Conservation (phyloP, 64 coral and sea anemone genomes). For the Porites lutea region DNA sequence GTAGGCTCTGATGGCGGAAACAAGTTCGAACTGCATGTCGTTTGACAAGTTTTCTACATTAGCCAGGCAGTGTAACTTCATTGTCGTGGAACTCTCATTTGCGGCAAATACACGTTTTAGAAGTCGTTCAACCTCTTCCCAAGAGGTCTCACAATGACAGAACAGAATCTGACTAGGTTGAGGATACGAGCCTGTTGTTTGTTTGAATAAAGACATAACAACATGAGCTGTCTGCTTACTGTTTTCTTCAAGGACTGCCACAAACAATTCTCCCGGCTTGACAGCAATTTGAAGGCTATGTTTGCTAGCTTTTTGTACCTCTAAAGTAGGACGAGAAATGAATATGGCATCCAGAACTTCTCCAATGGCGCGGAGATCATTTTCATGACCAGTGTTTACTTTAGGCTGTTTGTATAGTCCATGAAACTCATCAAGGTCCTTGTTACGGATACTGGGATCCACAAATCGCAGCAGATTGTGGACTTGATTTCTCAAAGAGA, state of each 20-base stretch:
- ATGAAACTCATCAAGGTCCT: constrained; percentile 42
- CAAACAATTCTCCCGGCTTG: constrained; percentile 84
- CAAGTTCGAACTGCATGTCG: constrained; percentile 89
- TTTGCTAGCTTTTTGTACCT: constrained; percentile 5
- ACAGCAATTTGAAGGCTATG: constrained; percentile 37
- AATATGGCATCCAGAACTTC: constrained; percentile 57
- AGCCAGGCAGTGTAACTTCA: constrained; percentile 83
- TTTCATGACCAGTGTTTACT: constrained; percentile 20
- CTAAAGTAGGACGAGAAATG: background rate
- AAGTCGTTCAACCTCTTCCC: constrained; percentile 90
- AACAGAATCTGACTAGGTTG: constrained; percentile 91
- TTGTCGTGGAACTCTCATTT: background rate
- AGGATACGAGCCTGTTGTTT: constrained; percentile 69
- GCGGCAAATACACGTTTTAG: constrained; percentile 77
- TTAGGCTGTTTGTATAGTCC: constrained; percentile 50
- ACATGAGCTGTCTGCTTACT: constrained; percentile 86
- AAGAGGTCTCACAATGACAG: constrained; percentile 81
- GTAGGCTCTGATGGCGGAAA: constrained; percentile 69
- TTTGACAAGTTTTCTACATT: constrained; percentile 92
- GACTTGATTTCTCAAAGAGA: background rate
- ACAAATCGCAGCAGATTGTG: constrained; percentile 63
- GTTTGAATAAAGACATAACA: constrained; percentile 83
- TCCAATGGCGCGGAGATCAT: constrained; percentile 64
- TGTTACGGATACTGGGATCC: constrained; percentile 43
- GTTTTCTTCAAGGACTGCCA: constrained; percentile 79